Conservation (phyloP, 2,888 invertebrate species). For the Bombyx huttoni region DNA sequence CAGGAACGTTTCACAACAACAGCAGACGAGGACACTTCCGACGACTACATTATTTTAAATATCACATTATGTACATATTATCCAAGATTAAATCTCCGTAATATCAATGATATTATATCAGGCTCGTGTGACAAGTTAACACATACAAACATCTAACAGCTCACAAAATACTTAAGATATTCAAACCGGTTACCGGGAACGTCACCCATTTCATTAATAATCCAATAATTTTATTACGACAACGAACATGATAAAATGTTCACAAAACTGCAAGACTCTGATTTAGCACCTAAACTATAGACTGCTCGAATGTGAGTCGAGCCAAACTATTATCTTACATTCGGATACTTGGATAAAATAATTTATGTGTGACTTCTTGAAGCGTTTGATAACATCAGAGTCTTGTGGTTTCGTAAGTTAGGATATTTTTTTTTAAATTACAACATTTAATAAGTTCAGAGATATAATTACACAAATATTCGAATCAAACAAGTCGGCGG, state of each 20-base stretch:
- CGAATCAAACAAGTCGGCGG: slow-evolving; percentile 30
- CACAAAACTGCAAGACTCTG: slow-evolving; percentile 7
- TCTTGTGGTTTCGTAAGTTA: slow-evolving; percentile 16
- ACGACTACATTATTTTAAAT: slow-evolving; percentile 59
- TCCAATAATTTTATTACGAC: not conserved
- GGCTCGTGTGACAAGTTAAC: slow-evolving; percentile 25
- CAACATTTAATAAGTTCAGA: slow-evolving; percentile 22
- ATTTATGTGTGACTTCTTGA: not conserved
- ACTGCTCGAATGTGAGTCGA: too few relatives aligned
- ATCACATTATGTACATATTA: slow-evolving; percentile 71
- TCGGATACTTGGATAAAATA: not conserved
- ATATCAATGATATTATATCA: slow-evolving; percentile 35
- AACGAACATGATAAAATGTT: not conserved
- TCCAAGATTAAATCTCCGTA: slow-evolving; percentile 49
- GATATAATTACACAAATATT: slow-evolving; percentile 17
- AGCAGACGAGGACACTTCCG: slow-evolving; percentile 38
- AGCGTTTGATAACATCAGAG: slow-evolving; percentile 7
- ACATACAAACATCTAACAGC: slow-evolving; percentile 16
- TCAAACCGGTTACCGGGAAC: slow-evolving; percentile 2
- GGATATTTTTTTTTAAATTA: slow-evolving; percentile 13
- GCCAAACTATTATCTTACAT: too few relatives aligned
- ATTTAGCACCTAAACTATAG: too few relatives aligned
- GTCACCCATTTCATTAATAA: not conserved
- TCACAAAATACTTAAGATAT: slow-evolving; percentile 1
- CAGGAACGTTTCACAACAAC: slow-evolving; percentile 33